A percentile compares a stretch with the other conserved stretches of the same genome.
Conservation (phyloP, 1,140 invertebrate genomes). For the Chlorops oryzae region DNA sequence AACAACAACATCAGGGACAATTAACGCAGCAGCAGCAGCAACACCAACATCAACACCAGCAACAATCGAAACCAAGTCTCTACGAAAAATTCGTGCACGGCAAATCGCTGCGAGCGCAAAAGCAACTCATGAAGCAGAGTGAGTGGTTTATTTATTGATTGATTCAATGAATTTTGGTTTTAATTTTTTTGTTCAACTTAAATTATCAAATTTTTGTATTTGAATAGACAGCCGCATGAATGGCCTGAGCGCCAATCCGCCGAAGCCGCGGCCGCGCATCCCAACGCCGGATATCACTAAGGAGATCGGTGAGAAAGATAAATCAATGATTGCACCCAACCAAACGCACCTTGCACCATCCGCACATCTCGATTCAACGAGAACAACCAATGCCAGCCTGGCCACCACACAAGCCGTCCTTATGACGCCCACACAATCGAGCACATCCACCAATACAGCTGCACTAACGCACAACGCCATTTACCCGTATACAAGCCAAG, state of each 20-base stretch:
- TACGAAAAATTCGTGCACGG: slow-evolving; percentile 73
- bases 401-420: slow-evolving; percentile 25
- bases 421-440: slow-evolving; percentile 50
- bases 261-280: slow-evolving; percentile 72
- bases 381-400: slow-evolving; percentile 2
- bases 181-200: neutral
- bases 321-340: slow-evolving; percentile 21
- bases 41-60: neutral
- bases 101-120: slow-evolving; percentile 65
- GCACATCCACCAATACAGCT: slow-evolving; percentile 42
- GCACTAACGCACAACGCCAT: slow-evolving; percentile 53
- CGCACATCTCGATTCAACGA: neutral
- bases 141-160: slow-evolving; percentile 14
- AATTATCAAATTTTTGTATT: neutral
- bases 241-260: slow-evolving; percentile 58
- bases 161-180: neutral
- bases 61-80: slow-evolving; percentile 61
- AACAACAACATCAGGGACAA: slow-evolving; percentile 35
- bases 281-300: slow-evolving; percentile 80
- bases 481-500: slow-evolving; percentile 58
- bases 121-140: slow-evolving; percentile 61
- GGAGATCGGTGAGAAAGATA: slow-evolving; percentile 64
- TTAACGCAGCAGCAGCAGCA: slow-evolving; percentile 31
- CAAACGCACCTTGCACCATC: neutral
- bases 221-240: slow-evolving; percentile 49